Evolutionary conservation across 30 jellyfish, hydroid and myxozoan species (phyloP), one percentile per base, ranked within the genome.

Genomic region (Aurelia coerulea): DNA sequence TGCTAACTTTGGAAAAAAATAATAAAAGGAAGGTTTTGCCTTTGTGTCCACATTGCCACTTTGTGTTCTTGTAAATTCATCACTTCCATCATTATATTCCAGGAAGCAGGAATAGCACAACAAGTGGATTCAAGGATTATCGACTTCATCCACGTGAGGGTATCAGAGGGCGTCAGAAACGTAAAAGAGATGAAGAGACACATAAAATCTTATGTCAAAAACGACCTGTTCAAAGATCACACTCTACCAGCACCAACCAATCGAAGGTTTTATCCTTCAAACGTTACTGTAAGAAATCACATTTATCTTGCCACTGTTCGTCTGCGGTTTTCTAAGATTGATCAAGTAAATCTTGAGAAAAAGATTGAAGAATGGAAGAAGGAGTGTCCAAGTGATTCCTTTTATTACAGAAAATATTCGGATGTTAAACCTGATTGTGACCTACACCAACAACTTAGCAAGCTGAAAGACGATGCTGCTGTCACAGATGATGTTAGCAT

Each of bases 261-360:
- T 42, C 84, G 50, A 39, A 39, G 50, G 50, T 39, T 39, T 39
- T 39, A 39, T 39, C 50, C 50, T 39, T 39, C 84, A 15, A 58
- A 78, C 29, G 33, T n/a, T 7, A 5, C 88, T 10, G 69, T 78
- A 29, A 58, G 58, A 41, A 58, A 78, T 35, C 78, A 78, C 63
- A 78, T 78, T 34, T 54, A 78, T 71, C 19, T 35, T 18, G 73
- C 85, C 52, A 74, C 73, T 52, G 73, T 74, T 56, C 51, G 50
- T 50, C 56, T 50, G 71, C 85, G 85, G 59, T 74, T 74, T 53
- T 74, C 85, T 53, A 74, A 74, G 73, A 74, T 74, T 74, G 85
- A 74, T 74, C 18, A 50, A 52, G 72, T 50, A 7, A 74, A 74
- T 74, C 85, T 74, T n/a, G 73, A 50, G 85, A 74, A 74, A 74